phyloP scores from a whole-genome alignment of 2,797 vertebrate species.

The Otolemur crassicaudatus region DNA sequence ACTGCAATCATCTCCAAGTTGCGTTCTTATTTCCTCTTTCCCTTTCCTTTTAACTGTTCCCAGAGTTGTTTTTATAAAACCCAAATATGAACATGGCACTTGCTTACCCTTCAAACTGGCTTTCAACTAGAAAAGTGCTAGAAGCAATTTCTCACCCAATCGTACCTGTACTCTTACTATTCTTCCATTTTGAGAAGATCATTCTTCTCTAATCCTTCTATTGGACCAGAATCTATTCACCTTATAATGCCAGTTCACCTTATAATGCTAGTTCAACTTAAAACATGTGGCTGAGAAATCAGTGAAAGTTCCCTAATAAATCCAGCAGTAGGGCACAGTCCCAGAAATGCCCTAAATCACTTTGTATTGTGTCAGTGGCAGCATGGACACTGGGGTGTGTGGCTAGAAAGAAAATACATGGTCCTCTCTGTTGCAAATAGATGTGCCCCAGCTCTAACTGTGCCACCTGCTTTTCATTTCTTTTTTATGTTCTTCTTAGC shows the following conservation, averaged over 20 bases:
- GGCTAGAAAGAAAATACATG: not conserved
- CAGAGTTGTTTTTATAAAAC: conserved; percentile 6
- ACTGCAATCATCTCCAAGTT: not conserved
- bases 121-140: not conserved
- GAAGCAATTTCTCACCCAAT: not conserved
- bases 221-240: not conserved
- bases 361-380: not conserved
- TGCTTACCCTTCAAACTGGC: not conserved
- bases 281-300: not conserved
- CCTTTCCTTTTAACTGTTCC: not conserved
- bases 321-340: not conserved
- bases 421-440: not conserved
- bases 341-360: not conserved
- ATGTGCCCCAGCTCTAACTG: not conserved
- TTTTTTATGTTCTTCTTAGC: not conserved
- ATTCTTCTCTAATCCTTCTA: not conserved
- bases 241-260: not conserved
- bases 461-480: not conserved
- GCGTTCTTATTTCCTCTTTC: not conserved
- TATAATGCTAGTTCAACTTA: not conserved
- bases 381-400: not conserved
- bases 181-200: conserved; percentile 42
- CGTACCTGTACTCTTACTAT: not conserved
- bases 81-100: not conserved
- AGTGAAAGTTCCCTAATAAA: not conserved